Evolutionary conservation across 2,797 vertebrate genomes (phyloP), one percentile per base, ranked within the genome.

Genomic region (Decapterus maruadsi): DNA sequence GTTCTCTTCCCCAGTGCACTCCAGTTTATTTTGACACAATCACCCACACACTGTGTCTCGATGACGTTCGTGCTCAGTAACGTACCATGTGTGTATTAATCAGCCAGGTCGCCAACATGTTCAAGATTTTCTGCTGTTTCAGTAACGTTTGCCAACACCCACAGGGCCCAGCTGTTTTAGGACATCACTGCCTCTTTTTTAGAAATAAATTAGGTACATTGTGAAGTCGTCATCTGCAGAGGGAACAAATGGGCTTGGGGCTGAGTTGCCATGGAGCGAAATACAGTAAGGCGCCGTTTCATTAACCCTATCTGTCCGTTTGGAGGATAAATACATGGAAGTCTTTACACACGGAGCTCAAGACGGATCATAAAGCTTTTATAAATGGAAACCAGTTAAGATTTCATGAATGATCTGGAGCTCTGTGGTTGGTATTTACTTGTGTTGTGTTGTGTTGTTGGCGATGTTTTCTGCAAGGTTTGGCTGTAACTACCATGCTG

Each of bases 1-100:
- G 19, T 50, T 20, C 48, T 17, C 19, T 9, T 19, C 17, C 46
- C 17, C 7, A 48, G 46, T 10, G 19, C 3, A 50, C 19, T 59
- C 54, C 17, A 31, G 13, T 45, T 59, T 36, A 60, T 67, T 66
- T 53, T 74, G 38, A 67, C 6, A 46, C 20, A 46, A 38, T 55
- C 57, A 55, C 26, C 46, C 43, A 46, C 16, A 16, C 3, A 69
- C 26, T 31, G 4, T 0, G 6, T 22, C 12, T 5, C 19, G 20
- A 22, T 70, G 59, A 51, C n/a, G 9, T 69, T 36, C 29, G n/a
- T 54, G 36, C 22, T 60, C 36, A 26, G 13, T 31, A 22, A 14
- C 54, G 16, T 13, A 59, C 38, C 38, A 59, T 58, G 29, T 48
- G 20, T 29, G 20, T 40, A 62, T 76, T 46, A 46, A 60, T 68